Conservation (phyloP, 2,113 vertebrate genomes). For the Phaethornis superciliosus region DNA sequence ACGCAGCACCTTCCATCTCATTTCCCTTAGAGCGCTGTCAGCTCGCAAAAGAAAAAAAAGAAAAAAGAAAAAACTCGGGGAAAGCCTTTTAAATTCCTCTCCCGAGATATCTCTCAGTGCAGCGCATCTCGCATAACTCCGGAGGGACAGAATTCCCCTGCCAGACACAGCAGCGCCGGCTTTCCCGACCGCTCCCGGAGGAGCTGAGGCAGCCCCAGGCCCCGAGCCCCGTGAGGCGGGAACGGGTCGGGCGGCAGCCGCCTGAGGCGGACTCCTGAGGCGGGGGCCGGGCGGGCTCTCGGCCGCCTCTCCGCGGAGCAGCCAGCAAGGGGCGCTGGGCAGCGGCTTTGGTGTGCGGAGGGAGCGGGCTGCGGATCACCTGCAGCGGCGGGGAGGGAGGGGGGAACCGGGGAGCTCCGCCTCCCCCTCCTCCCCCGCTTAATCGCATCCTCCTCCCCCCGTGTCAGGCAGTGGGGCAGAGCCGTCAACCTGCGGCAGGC, state of each 20-base stretch:
- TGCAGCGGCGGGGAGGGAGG: slow-evolving; percentile 47
- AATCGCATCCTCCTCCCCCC: neutral
- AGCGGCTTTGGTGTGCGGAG: slow-evolving; percentile 1
- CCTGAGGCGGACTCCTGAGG: neutral
- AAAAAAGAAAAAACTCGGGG: neutral
- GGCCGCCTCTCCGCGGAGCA: neutral
- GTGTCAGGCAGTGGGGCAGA: slow-evolving; percentile 14
- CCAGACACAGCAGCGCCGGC: neutral
- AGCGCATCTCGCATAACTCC: neutral
- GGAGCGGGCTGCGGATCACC: slow-evolving; percentile 73
- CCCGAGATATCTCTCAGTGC: fast-evolving
- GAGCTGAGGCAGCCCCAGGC: fast-evolving
- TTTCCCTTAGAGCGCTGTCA: fast-evolving
- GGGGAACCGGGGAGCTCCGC: slow-evolving; percentile 57
- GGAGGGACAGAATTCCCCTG: neutral
- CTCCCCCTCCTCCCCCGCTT: slow-evolving; percentile 57
- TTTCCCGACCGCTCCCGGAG: fast-evolving
- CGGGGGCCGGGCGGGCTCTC: neutral
- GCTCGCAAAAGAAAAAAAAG: neutral
- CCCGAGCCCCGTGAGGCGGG: neutral
- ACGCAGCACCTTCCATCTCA: neutral
- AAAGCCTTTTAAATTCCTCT: neutral
- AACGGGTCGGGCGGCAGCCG: neutral
- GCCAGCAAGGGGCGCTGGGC: slow-evolving; percentile 74
- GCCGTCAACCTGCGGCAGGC: slow-evolving; percentile 24